Evolutionary conservation across 2,113 vertebrate genomes (phyloP), one percentile per base, ranked within the genome.

Genomic region (Chloropsis cyanopogon): DNA sequence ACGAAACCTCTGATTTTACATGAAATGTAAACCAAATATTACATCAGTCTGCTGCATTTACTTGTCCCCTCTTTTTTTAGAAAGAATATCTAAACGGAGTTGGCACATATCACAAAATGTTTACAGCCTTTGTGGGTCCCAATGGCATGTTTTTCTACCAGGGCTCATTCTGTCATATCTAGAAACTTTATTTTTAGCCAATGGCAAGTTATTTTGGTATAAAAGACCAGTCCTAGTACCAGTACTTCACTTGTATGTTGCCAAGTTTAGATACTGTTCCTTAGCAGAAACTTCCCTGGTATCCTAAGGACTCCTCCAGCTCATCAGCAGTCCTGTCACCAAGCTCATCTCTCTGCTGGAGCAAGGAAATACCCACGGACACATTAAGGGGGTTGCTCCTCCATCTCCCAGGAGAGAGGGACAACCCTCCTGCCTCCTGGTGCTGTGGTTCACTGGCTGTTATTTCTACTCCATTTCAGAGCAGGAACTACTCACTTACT

Each of bases 91-190:
- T 94, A 94, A 96, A 77, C 44, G 68, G 76, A 93, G 39, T 54
- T 96, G 95, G 94, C 92, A 93, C 7, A 47, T 50, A 96, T 95
- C 94, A 95, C 86, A 65, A 86, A 92, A 90, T 63, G 52, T 78
- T 93, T 88, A 71, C 64, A 93, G 90, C 47, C 64, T 70, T 42
- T 39, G 59, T 90, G 82, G 90, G 86, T 86, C 70, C 71, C 86
- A 86, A 12, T 47, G 79, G 80, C 88, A 93, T 81, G 47, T 90
- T 94, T 15, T 88, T 77, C 79, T 78, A 93, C 29, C 39, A 63
- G 86, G 95, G 90, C 52, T 94, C 60, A 78, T 92, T 90, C 95
- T 95, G 92, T 92, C 95, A 86, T 77, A 83, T 75, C 86, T 64
- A 83, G 54, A 83, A 83, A 86, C 33, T 86, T 92, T 95, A 54